A percentile compares a stretch with the other conserved stretches of the same genome.
phyloP scores from a whole-genome alignment of 2,888 invertebrate species.

The Hetaerina titia region DNA sequence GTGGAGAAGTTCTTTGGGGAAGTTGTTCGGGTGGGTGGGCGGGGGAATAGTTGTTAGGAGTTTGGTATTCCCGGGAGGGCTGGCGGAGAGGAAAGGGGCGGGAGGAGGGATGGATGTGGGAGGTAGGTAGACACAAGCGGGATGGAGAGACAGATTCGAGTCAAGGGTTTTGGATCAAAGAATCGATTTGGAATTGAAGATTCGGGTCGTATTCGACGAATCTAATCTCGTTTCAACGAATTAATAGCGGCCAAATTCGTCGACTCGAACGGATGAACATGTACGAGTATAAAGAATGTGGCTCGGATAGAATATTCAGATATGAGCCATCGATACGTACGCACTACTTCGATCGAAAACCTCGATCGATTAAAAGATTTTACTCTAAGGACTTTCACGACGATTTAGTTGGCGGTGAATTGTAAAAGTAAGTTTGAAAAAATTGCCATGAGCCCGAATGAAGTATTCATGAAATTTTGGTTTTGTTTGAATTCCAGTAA shows the following conservation, averaged over 20 bases:
- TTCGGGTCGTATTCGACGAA: not conserved
- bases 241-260: no score
- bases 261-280: no score
- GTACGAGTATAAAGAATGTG: not conserved
- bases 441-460: no score
- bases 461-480: no score
- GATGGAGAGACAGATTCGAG: not conserved
- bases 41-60: constrained; percentile 17
- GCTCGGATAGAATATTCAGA: not conserved
- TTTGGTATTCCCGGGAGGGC: not conserved
- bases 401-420: no score
- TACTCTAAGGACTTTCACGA: no score
- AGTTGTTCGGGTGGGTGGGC: constrained; percentile 1
- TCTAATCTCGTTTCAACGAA: not conserved
- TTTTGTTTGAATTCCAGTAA: no score
- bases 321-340: no score
- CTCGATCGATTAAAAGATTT: no score
- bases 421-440: no score
- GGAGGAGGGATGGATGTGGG: not conserved
- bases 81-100: not conserved
- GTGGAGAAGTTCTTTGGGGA: constrained; percentile 4
- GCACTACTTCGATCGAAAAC: no score
- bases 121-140: not conserved
- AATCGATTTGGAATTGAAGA: not conserved
- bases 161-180: not conserved